These are phyloP conservation scores for Aphis gossypii DNA, from an alignment of 1,140 invertebrate genomes.

Conservation along the genomic window DNA sequence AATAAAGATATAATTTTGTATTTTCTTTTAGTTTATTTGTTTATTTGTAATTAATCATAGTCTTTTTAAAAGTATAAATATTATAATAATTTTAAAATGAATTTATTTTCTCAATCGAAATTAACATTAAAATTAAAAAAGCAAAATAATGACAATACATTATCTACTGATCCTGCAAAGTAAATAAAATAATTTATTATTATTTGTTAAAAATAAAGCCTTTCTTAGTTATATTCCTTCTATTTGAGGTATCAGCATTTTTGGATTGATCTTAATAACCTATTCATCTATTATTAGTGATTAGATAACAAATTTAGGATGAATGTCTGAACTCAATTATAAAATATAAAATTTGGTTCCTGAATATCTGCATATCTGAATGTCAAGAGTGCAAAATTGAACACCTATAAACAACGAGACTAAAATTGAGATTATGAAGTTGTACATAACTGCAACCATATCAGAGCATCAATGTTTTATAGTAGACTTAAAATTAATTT, in stretches of 20 bases:
- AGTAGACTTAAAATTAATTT: too few relatives aligned
- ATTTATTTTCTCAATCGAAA: constrained; percentile 52
- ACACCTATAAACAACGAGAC: neutral
- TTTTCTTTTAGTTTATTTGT: neutral
- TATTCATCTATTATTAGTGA: neutral
- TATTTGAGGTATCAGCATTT: neutral
- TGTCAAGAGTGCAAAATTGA: neutral
- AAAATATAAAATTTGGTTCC: neutral
- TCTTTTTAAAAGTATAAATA: neutral
- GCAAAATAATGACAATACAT: neutral
- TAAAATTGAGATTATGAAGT: neutral
- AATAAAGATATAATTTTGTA: constrained; percentile 26
- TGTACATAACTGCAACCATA: too few relatives aligned
- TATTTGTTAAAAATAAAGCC: neutral
- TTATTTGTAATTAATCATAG: constrained; percentile 11
- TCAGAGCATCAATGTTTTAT: too few relatives aligned
- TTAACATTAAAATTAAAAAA: constrained; percentile 52
- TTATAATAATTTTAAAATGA: constrained; percentile 10
- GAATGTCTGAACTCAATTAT: neutral
- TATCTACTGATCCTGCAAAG: neutral
- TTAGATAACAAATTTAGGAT: neutral
- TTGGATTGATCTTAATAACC: neutral
- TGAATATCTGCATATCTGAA: neutral
- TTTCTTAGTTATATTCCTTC: neutral
- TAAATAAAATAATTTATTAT: constrained; percentile 32